Conservation (phyloP, 2,797 vertebrate species). For the Acridotheres tristis region DNA sequence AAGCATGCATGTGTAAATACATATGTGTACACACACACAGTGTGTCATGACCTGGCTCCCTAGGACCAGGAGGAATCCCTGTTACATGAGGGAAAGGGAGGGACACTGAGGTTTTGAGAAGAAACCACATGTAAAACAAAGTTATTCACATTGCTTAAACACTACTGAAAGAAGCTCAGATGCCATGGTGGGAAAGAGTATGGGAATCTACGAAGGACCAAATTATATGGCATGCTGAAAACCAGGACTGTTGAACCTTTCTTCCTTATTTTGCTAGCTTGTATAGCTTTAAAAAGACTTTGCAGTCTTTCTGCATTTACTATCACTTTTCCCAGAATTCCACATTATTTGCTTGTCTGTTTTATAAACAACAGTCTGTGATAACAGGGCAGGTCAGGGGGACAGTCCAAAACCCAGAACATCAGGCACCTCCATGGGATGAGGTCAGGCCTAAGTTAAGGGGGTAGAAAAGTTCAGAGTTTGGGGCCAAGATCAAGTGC, state of each 20-base stretch:
- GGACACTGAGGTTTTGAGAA: neutral
- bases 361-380: neutral
- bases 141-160: neutral
- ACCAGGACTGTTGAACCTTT: neutral
- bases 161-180: neutral
- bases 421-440: neutral
- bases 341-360: neutral
- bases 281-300: neutral
- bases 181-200: neutral
- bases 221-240: neutral
- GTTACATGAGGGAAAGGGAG: neutral
- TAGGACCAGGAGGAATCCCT: neutral
- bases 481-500: neutral
- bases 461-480: neutral
- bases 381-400: neutral
- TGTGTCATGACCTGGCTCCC: neutral
- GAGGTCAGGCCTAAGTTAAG: neutral
- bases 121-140: neutral
- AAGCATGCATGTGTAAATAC: neutral
- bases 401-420: neutral
- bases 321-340: neutral
- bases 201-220: neutral
- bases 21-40: neutral
- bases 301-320: neutral
- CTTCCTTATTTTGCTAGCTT: neutral